These are phyloP conservation scores for Alethe diademata DNA, from an alignment of 2,113 vertebrate species.

Conservation along the genomic window DNA sequence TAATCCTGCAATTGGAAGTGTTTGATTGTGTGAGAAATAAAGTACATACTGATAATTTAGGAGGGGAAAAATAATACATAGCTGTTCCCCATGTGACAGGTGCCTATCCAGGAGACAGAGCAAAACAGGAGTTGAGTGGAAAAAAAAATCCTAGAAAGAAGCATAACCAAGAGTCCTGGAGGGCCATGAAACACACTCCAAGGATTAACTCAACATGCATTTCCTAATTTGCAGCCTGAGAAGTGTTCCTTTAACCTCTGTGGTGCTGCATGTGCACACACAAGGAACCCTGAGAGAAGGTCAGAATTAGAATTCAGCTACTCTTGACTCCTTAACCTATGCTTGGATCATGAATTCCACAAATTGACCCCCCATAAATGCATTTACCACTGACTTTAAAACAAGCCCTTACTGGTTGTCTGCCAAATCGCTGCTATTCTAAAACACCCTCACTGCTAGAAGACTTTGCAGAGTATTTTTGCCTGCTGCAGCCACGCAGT, in stretches of 20 bases:
- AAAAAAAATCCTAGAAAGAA: background rate
- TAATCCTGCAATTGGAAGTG: background rate
- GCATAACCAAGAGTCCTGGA: background rate
- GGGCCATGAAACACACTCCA: background rate
- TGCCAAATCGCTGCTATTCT: slow-evolving; percentile 3
- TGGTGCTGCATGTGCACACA: rapidly evolving
- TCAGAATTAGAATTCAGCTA: background rate
- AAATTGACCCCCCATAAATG: background rate
- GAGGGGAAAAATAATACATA: background rate
- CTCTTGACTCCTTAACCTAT: background rate
- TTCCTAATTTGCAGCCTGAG: background rate
- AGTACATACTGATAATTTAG: background rate
- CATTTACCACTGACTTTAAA: slow-evolving; percentile 4
- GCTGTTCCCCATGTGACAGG: background rate
- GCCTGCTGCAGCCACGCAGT: background rate
- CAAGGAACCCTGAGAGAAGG: background rate
- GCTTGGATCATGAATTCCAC: background rate
- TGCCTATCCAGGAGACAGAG: background rate
- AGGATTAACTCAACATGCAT: background rate
- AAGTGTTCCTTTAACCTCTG: background rate
- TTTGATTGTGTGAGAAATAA: background rate
- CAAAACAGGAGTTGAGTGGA: rapidly evolving
- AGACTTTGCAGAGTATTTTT: slow-evolving; percentile 28
- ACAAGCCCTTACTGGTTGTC: background rate
- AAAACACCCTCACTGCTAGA: background rate